phyloP scores from a whole-genome alignment of 2,888 invertebrate genomes.

The Entomobrya multifasciata region DNA sequence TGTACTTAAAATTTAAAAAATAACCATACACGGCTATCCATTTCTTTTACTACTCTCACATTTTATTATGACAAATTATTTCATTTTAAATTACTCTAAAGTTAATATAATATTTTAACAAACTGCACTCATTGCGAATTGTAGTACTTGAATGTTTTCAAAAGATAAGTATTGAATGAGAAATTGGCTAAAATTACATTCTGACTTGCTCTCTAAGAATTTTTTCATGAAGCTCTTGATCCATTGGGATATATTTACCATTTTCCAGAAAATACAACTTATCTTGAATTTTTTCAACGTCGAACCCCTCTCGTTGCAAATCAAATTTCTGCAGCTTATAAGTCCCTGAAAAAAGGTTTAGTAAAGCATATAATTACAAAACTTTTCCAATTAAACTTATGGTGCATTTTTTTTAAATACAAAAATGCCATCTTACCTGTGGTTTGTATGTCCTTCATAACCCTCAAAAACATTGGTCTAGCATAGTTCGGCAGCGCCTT shows the following conservation, averaged over 20 bases:
- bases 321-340: slow-evolving; percentile 95
- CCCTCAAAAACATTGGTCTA: slow-evolving; percentile 92
- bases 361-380: not conserved
- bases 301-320: slow-evolving; percentile 91
- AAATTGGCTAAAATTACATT: slow-evolving; percentile 40
- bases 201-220: slow-evolving; percentile 70
- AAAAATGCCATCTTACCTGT: slow-evolving; percentile 88
- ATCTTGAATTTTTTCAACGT: slow-evolving; percentile 85
- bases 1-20: too few species aligned
- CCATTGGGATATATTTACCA: slow-evolving; percentile 88
- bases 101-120: too few species aligned
- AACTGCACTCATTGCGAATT: too few species aligned
- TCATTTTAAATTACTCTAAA: too few species aligned
- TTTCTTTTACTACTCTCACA: too few species aligned
- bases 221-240: slow-evolving; percentile 80
- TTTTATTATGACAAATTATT: too few species aligned
- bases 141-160: too few species aligned
- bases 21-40: too few species aligned
- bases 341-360: slow-evolving; percentile 87
- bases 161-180: too few species aligned
- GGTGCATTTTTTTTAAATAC: too few species aligned
- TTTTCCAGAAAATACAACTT: slow-evolving; percentile 87
- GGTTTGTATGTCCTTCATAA: slow-evolving; percentile 89
- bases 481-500: slow-evolving; percentile 91
- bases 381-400: not conserved